Conservation (phyloP, 1,140 invertebrate genomes). For the Maconellicoccus hirsutus region DNA sequence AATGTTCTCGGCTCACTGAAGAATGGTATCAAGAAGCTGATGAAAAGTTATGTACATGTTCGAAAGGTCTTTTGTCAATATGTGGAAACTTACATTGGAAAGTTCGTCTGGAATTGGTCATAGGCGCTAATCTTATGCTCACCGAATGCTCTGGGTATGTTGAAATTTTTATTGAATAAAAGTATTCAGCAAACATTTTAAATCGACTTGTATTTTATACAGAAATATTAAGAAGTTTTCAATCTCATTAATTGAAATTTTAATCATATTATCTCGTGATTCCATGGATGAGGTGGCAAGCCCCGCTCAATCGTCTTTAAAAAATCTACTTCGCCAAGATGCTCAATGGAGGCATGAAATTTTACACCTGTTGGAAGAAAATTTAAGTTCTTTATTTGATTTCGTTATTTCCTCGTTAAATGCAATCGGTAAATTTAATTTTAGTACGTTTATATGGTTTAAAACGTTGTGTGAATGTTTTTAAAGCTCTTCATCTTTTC, state of each 20-base stretch:
- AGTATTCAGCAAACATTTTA: background rate
- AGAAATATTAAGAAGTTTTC: background rate
- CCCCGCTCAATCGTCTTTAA: background rate
- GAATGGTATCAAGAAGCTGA: background rate
- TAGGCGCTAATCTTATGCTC: background rate
- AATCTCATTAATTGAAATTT: background rate
- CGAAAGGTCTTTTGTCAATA: background rate
- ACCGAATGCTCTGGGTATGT: background rate
- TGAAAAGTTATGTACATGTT: background rate
- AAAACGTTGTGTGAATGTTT: background rate
- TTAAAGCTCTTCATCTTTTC: background rate
- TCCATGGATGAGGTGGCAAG: background rate
- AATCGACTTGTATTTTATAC: background rate
- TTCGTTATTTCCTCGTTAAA: background rate
- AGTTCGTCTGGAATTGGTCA: background rate
- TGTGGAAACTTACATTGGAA: background rate
- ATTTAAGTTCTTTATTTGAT: background rate
- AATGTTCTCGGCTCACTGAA: background rate
- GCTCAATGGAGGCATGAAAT: background rate
- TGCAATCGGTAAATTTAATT: background rate
- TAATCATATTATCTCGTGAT: background rate
- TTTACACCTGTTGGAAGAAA: background rate
- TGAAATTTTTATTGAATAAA: constrained; percentile 1
- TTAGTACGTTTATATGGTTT: background rate
- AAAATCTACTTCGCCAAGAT: background rate